phyloP scores from a whole-genome alignment of 2,888 invertebrate species.

The Hydraecia micacea region DNA sequence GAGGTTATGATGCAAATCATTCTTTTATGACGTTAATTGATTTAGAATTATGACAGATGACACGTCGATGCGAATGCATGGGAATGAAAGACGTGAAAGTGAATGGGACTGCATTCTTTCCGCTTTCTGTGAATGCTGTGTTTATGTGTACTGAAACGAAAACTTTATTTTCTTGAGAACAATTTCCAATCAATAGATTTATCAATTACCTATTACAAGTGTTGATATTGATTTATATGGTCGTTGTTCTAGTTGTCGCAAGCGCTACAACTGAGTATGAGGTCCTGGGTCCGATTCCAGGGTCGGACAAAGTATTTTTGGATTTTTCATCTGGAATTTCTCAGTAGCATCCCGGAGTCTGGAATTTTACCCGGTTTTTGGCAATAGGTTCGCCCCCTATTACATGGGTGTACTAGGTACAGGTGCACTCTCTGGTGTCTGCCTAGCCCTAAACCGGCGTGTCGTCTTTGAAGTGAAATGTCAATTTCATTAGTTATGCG shows the following conservation, averaged over 20 bases:
- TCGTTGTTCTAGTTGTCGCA: neutral
- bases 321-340: neutral
- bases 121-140: constrained; percentile 34
- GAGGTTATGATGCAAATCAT: constrained; percentile 63
- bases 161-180: neutral
- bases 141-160: constrained; percentile 18
- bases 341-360: neutral
- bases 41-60: constrained; percentile 67
- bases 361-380: neutral
- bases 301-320: neutral
- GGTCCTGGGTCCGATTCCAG: neutral
- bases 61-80: constrained; percentile 36
- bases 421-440: too few relatives aligned
- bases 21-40: constrained; percentile 65
- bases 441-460: too few relatives aligned
- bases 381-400: neutral
- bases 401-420: neutral
- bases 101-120: constrained; percentile 28
- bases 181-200: neutral
- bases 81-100: constrained; percentile 48
- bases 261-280: neutral
- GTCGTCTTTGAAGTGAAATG: neutral
- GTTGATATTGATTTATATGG: neutral
- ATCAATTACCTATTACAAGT: neutral
- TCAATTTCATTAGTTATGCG: neutral